These are phyloP conservation scores for Megathymus violae DNA, from an alignment of 1,140 invertebrate species.

Conservation along the genomic window DNA sequence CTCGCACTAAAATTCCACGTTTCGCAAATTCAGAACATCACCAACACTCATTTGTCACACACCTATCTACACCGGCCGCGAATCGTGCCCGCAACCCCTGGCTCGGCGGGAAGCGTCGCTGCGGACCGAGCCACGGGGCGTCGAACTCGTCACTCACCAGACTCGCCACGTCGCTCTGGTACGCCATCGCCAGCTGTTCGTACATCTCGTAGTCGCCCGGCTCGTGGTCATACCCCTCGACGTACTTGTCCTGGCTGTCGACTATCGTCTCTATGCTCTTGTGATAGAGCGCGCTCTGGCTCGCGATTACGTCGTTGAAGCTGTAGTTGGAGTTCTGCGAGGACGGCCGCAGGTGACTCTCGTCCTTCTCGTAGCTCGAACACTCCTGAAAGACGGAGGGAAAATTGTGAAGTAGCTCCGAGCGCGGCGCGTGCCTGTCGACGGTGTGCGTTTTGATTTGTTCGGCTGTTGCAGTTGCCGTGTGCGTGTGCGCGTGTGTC, in stretches of 20 bases:
- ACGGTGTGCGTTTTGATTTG: too few relatives aligned
- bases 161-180: constrained; percentile 69
- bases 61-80: too few relatives aligned
- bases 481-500: too few relatives aligned
- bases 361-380: constrained; percentile 63
- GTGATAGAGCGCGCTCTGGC: constrained; percentile 45
- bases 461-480: too few relatives aligned
- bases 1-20: too few relatives aligned
- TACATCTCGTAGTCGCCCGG: constrained; percentile 70
- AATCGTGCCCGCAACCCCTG: too few relatives aligned
- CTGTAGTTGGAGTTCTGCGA: constrained; percentile 72
- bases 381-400: constrained; percentile 32
- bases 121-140: too few relatives aligned
- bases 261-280: constrained; percentile 41
- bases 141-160: too few relatives aligned
- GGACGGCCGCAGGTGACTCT: constrained; percentile 63
- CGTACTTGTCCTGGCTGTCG: constrained; percentile 49
- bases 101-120: too few relatives aligned
- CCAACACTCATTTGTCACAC: too few relatives aligned
- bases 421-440: too few relatives aligned
- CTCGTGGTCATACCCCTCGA: constrained; percentile 52
- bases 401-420: not conserved
- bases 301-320: constrained; percentile 67
- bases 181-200: constrained; percentile 72
- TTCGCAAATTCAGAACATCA: too few relatives aligned